Conservation (phyloP, 2,113 vertebrate species). For the Colaptes auratus region DNA sequence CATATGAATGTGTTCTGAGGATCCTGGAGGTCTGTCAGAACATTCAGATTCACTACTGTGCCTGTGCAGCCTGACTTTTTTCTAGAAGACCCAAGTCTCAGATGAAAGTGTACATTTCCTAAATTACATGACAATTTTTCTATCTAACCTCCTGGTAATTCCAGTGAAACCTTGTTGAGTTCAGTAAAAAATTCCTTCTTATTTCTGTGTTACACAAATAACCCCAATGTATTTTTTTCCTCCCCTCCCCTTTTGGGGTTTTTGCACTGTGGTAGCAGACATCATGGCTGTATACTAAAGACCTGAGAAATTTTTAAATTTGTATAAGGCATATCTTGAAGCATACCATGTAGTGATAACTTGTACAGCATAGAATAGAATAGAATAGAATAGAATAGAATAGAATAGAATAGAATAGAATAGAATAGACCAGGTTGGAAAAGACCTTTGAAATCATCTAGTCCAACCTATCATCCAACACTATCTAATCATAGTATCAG, state of each 20-base stretch:
- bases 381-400: too few relatives aligned
- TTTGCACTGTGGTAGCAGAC: neutral
- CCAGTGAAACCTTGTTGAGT: too few relatives aligned
- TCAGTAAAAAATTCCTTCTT: too few relatives aligned
- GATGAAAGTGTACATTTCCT: neutral
- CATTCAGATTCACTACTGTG: neutral
- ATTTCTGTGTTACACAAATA: too few relatives aligned
- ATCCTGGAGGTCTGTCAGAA: neutral
- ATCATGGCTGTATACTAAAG: neutral
- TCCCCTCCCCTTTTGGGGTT: neutral
- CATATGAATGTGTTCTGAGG: neutral
- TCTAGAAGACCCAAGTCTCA: neutral
- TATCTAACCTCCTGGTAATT: neutral
- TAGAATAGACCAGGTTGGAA: too few relatives aligned
- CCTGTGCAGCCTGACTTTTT: neutral
- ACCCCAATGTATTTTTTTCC: too few relatives aligned
- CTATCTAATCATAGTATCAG: too few relatives aligned
- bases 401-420: too few relatives aligned
- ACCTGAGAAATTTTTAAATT: neutral
- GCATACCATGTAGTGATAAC: neutral
- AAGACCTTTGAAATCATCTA: too few relatives aligned
- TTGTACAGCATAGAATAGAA: neutral
- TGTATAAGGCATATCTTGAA: neutral
- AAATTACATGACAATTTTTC: neutral
- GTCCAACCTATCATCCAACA: too few relatives aligned